Percentiles rank a stretch among this genome's conserved stretches.
These are phyloP conservation scores for Callorhinus ursinus DNA, from an alignment of 2,113 vertebrate species.

Conservation along the genomic window DNA sequence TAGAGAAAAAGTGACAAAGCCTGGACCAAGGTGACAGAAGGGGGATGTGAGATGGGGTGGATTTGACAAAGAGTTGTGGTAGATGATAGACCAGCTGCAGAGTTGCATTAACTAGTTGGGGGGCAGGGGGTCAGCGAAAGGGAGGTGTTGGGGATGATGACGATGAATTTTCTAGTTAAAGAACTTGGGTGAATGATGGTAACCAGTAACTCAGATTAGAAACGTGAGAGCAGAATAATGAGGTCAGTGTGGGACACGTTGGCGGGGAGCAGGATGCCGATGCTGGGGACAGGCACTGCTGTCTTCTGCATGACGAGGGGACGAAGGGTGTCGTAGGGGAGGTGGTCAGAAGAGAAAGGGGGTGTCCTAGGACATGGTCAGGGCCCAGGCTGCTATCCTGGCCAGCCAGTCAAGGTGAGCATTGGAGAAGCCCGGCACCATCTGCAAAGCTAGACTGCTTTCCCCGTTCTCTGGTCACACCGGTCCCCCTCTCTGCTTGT, in stretches of 20 bases:
- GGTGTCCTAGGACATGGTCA: neutral
- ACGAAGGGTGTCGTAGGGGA: neutral
- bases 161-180: slow-evolving; percentile 26
- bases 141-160: neutral
- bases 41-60: neutral
- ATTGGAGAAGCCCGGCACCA: slow-evolving; percentile 29
- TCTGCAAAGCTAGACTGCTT: neutral
- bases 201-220: neutral
- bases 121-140: neutral
- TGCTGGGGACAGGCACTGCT: neutral
- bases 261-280: neutral
- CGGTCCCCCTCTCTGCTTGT: slow-evolving; percentile 82
- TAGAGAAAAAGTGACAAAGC: neutral
- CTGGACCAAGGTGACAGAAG: neutral
- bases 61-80: neutral
- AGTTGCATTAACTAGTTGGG: neutral
- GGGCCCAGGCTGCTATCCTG: neutral
- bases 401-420: neutral
- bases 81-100: neutral
- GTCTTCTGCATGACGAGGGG: neutral
- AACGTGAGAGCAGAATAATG: neutral
- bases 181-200: slow-evolving; percentile 13
- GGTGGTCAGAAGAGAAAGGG: neutral
- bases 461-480: slow-evolving; percentile 64
- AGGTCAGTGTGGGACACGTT: neutral